Evolutionary conservation across 1,140 invertebrate genomes (phyloP).

Genomic region (Solen grandis): DNA sequence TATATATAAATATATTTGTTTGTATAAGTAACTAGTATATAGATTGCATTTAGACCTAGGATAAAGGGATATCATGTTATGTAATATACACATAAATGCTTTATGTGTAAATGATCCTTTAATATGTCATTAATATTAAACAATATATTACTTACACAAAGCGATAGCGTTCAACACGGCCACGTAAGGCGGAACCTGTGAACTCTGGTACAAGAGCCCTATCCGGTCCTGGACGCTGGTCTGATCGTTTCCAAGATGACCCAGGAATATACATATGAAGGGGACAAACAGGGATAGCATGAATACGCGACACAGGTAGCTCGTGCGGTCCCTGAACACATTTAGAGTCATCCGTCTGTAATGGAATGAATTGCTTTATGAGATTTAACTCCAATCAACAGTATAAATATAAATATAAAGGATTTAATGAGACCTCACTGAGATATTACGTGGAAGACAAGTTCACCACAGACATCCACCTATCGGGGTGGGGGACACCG

Average conservation of each 20-base stretch:
- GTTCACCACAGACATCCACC: no score
- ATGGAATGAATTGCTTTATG: constrained; percentile 18
- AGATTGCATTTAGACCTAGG: no score
- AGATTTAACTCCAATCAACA: not conserved
- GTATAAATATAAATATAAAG: no score
- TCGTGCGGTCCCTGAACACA: constrained; percentile 68
- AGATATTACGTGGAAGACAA: no score
- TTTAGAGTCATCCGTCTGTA: constrained; percentile 74
- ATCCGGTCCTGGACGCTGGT: constrained; percentile 71
- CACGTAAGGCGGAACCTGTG: constrained; percentile 67
- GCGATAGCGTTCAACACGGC: constrained; percentile 61
- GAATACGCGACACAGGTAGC: constrained; percentile 66
- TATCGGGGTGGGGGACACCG: no score
- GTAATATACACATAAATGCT: no score
- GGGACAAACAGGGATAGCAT: constrained; percentile 69
- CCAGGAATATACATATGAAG: constrained; percentile 73
- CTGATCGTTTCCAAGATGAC: constrained; percentile 66
- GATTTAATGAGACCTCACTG: no score
- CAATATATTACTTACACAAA: constrained; percentile 49
- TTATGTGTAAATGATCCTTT: no score
- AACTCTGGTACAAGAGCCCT: constrained; percentile 71
- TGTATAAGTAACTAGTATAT: no score
- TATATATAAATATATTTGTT: no score
- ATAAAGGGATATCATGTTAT: no score
- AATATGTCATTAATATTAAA: no score